Percentiles rank a stretch among this genome's conserved stretches.
Evolutionary conservation across 2,888 invertebrate genomes (phyloP).

Genomic region (Troides aeacus): DNA sequence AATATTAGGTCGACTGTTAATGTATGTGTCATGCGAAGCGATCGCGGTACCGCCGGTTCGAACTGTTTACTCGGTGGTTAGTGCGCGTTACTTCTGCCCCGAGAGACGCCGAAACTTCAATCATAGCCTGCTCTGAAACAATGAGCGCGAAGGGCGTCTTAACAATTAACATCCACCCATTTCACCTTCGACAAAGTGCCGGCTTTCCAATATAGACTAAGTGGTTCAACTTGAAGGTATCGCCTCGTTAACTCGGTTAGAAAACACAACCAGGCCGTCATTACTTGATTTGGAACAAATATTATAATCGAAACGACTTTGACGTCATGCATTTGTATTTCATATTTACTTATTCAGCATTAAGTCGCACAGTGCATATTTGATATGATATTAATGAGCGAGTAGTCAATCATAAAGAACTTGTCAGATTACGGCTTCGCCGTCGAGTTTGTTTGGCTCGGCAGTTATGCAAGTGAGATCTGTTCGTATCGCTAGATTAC

Average conservation of each 20-base stretch:
- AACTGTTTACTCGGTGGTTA: conserved; percentile 72
- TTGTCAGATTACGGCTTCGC: conserved; percentile 69
- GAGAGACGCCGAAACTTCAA: conserved; percentile 74
- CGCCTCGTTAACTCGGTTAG: conserved; percentile 52
- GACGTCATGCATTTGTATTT: conserved; percentile 54
- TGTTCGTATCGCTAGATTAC: conserved; percentile 72
- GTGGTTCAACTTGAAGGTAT: conserved; percentile 63
- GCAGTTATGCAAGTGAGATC: conserved; percentile 75
- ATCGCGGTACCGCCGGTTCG: conserved; percentile 56
- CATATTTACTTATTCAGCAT: conserved; percentile 57
- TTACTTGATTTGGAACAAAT: conserved; percentile 43
- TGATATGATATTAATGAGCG: conserved; percentile 31
- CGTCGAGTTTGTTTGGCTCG: conserved; percentile 65
- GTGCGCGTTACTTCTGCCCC: conserved; percentile 63
- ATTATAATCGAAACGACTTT: conserved; percentile 54
- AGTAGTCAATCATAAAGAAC: conserved; percentile 69
- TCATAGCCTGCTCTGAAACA: conserved; percentile 79
- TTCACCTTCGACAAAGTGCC: conserved; percentile 65
- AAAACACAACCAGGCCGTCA: conserved; percentile 45
- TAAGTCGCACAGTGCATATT: conserved; percentile 51
- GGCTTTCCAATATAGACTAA: conserved; percentile 57
- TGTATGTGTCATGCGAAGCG: conserved; percentile 77
- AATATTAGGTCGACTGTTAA: conserved; percentile 78
- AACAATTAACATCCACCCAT: conserved; percentile 77
- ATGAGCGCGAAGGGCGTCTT: conserved; percentile 77